A percentile compares a stretch with the other conserved stretches of the same genome.
Conservation (phyloP, 2,113 vertebrate genomes). For the Echinops telfairi region DNA sequence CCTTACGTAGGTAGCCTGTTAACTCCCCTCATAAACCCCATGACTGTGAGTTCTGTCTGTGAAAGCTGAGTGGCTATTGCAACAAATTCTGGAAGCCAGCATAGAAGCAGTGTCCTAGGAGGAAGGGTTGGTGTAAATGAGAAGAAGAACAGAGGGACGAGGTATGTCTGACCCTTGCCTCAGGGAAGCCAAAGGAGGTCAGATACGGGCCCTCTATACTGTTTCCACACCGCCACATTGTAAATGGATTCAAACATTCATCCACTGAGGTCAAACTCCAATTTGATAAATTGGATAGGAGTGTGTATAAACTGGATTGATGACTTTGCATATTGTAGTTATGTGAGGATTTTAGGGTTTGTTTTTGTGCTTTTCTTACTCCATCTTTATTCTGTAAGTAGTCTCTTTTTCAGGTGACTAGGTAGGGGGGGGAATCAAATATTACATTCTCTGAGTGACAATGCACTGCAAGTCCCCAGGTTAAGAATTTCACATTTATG, state of each 20-base stretch:
- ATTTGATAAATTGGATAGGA: not conserved
- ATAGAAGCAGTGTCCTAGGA: too few species aligned
- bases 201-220: too few species aligned
- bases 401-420: constrained; percentile 50
- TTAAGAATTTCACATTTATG: too few species aligned
- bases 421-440: constrained; percentile 49
- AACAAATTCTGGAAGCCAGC: too few species aligned
- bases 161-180: too few species aligned
- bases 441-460: constrained; percentile 29
- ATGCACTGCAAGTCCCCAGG: not conserved
- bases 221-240: not conserved
- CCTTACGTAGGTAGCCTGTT: too few species aligned
- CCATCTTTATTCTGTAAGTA: not conserved
- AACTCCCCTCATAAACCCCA: too few species aligned
- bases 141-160: too few species aligned
- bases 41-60: too few species aligned
- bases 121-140: too few species aligned
- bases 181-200: too few species aligned
- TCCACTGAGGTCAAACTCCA: not conserved
- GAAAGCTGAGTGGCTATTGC: too few species aligned
- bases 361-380: not conserved
- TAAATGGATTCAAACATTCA: constrained; percentile 52
- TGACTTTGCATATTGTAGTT: constrained; percentile 23
- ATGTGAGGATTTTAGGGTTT: constrained; percentile 19
- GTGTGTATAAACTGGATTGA: not conserved